A percentile compares a stretch with the other conserved stretches of the same genome.
Conservation (phyloP, 2,113 vertebrate genomes). For the Artemisiospiza belli region DNA sequence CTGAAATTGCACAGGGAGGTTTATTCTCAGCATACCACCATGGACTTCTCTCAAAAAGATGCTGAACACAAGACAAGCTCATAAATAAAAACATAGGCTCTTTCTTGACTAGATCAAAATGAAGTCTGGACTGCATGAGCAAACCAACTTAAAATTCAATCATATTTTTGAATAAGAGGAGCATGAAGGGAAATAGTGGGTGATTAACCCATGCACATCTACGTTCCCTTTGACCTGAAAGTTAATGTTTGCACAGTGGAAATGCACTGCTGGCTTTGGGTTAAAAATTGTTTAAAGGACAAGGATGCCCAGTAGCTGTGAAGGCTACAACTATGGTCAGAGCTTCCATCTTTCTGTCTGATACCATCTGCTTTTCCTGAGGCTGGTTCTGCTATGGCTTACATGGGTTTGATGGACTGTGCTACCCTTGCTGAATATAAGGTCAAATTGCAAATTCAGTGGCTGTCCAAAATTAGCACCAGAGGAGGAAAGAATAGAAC, state of each 20-base stretch:
- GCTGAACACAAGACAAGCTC: not conserved
- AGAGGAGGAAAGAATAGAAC: not conserved
- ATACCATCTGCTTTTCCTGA: not conserved
- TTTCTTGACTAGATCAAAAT: not conserved
- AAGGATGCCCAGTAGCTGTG: not conserved
- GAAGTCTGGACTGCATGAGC: not conserved
- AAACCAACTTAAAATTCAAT: not conserved
- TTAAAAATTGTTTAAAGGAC: constrained; percentile 47
- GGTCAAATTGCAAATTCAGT: not conserved
- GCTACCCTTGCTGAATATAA: not conserved
- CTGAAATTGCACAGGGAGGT: not conserved
- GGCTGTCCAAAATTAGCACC: not conserved
- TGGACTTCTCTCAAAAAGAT: not conserved
- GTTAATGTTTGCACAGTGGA: constrained; percentile 8
- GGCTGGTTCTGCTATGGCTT: not conserved
- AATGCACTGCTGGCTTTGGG: not conserved
- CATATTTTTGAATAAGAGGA: not conserved
- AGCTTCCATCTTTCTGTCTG: not conserved
- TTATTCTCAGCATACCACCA: not conserved
- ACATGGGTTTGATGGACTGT: not conserved
- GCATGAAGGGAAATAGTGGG: not conserved
- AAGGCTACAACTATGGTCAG: not conserved
- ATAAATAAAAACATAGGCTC: not conserved
- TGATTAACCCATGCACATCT: not conserved
- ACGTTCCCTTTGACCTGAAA: not conserved